Evolutionary conservation across 2,113 vertebrate species (phyloP), one percentile per base, ranked within the genome.

Genomic region (Camarhynchus parvulus): DNA sequence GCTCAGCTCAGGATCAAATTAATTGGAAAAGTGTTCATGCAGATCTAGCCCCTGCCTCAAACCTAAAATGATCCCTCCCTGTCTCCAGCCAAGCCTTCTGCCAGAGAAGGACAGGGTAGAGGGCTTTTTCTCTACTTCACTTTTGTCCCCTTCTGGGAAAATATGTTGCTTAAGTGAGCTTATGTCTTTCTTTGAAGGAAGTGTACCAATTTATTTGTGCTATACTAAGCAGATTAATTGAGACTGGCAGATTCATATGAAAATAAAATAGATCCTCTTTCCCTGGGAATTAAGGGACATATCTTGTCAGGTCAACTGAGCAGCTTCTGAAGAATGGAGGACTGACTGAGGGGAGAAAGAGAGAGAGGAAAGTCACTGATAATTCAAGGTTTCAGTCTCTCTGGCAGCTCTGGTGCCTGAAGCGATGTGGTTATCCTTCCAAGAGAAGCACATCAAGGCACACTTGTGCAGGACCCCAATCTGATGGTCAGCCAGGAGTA

Each of bases 311-410:
- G 27, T 62, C 49, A 76, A 15, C 22, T 62, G 53, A 82, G 47
- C 20, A 85, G 19, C 44, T 76, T 19, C 74, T 63, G 35, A 72
- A 68, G 62, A 68, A 72, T 33, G 14, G 25, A 46, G 19, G 5
- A 39, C 2, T 0, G 0, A 3, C 41, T 42, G 41, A 10, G 10
- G 10, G 2, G 4, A 10, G 12, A 35, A 39, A 52, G 30, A 53
- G 13, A 13, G 12, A 62, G 19, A 46, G 30, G 9, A 33, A 82
- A 68, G 33, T 59, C 3, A 28, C 39, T 82, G 69, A 31, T 68
- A 59, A 79, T 84, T 90, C 62, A 79, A 66, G 33, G 13, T 79
- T 56, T 79, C n/a, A 18, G 20, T 44, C 28, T 37, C 49, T 52
- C 55, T 56, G 78, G 27, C 69, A 70, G n/a, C 9, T 62, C n/a